Base-by-base conservation (phyloP, 2,888 invertebrate species). In the Lomographa bimaculata region DNA sequence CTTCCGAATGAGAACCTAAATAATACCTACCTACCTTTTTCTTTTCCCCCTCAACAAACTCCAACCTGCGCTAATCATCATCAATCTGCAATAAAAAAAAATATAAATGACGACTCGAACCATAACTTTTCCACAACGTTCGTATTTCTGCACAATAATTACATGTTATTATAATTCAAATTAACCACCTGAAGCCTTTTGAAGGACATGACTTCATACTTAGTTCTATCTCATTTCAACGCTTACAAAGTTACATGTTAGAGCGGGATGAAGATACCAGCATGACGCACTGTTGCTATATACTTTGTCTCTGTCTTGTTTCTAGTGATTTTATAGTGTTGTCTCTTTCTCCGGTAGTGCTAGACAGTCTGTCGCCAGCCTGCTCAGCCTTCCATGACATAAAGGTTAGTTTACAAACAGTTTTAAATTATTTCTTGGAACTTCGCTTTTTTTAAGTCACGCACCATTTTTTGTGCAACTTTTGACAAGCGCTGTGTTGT, bases 331-430 rank as follows among this genome's bases (percentile, higher is more conserved):
- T 3, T 1, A 4, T 52, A 29, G 42, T 7, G 44, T 38, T 24
- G 46, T 54, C 52, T 56, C 54, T 38, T 43, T 54, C 52, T 14
- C 10, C 30, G 42, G 54, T 45, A 43, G 28, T 23, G 60, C 58
- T 49, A 71, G 71, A 71, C 71, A 60, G 55, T 29, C 46, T 58
- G 71, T 59, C 71, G 71, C 70, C 69, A 8, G 29, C 35, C 36
- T 32, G 37, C 30, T 32, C 36, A 17, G 25, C 45, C 43, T 40
- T 18, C 52, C 53, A 50, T 58, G 54, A 57, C 57, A 28, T 49
- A 48, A 49, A 49, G 50, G 37, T 43, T 14, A 37, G 45, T 54
- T 41, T 30, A 23, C 41, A 41, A n/a, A n/a, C 25, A 14, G 25
- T 29, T 16, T 12, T 6, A 12, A 18, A 23, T 23, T 7, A 27